A percentile compares a stretch with the other conserved stretches of the same genome.
Conservation (phyloP, 2,888 invertebrate species). For the Microplitis manilae region DNA sequence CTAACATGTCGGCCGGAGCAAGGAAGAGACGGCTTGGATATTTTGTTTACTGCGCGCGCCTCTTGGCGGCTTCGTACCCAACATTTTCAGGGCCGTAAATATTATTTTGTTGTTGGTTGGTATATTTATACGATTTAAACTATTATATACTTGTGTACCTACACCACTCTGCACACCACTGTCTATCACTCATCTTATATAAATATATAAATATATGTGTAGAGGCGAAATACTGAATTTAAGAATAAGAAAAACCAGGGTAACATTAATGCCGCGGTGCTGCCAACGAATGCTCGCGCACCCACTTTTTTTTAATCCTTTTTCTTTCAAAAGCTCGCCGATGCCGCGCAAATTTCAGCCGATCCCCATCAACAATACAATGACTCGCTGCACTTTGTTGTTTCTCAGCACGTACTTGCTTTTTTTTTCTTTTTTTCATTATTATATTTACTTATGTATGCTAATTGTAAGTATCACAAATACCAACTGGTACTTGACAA, state of each 20-base stretch:
- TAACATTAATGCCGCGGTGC: not conserved
- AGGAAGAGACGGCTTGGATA: conserved; percentile 65
- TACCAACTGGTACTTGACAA: not conserved
- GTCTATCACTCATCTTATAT: not conserved
- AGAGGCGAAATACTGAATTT: not conserved
- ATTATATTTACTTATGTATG: not conserved
- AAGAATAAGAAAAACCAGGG: not conserved
- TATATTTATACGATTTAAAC: not conserved
- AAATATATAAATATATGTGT: not conserved
- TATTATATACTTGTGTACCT: not conserved
- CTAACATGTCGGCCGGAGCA: conserved; percentile 67
- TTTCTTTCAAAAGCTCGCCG: conserved; percentile 8
- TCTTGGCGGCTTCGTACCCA: conserved; percentile 69
- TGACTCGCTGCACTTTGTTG: not conserved
- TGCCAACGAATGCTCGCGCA: conserved; percentile 24
- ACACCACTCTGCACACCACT: not conserved
- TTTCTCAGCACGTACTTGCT: not conserved
- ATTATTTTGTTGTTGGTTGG: conserved; percentile 24
- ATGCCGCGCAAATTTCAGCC: conserved; percentile 14
- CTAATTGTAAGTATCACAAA: not conserved
- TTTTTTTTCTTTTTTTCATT: not conserved
- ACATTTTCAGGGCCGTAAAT: conserved; percentile 64
- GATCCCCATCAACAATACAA: not conserved
- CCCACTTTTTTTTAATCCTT: conserved; percentile 16
- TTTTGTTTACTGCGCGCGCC: conserved; percentile 67